Percentiles rank a stretch among this genome's conserved stretches.
phyloP scores from a whole-genome alignment of 2,888 invertebrate species.

The Polydrusus cervinus region DNA sequence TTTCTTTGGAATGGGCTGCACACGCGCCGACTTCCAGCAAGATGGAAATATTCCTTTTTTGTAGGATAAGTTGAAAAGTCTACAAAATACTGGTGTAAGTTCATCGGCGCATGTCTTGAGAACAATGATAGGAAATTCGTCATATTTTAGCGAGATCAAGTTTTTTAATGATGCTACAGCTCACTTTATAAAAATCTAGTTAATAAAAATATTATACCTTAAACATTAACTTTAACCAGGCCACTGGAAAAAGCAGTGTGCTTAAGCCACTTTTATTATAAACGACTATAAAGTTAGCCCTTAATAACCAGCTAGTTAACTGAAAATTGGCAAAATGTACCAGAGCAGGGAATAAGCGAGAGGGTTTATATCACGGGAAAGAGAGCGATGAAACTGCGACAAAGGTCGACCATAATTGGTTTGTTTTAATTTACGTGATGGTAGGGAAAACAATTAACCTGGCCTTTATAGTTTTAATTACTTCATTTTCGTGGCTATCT shows the following conservation, averaged over 20 bases:
- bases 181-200: too few relatives aligned
- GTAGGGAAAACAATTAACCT: conserved; percentile 79
- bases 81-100: too few relatives aligned
- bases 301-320: conserved; percentile 40
- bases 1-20: too few relatives aligned
- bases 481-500: conserved; percentile 81
- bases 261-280: conserved; percentile 17
- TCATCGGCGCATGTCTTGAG: too few relatives aligned
- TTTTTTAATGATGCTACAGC: too few relatives aligned
- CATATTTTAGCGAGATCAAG: too few relatives aligned
- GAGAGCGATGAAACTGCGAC: conserved; percentile 61
- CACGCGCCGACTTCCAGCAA: too few relatives aligned
- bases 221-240: not conserved
- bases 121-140: too few relatives aligned
- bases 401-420: conserved; percentile 71
- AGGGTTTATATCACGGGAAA: conserved; percentile 56
- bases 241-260: not conserved
- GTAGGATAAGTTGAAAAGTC: too few relatives aligned
- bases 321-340: conserved; percentile 39
- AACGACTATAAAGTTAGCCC: conserved; percentile 19
- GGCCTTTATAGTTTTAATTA: conserved; percentile 85
- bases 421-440: conserved; percentile 73
- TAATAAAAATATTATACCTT: too few relatives aligned
- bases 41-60: too few relatives aligned
- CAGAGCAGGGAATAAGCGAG: conserved; percentile 41